These are phyloP conservation scores for Parotocinclus haroldoi DNA, from an alignment of 2,797 vertebrate species.

Conservation along the genomic window DNA sequence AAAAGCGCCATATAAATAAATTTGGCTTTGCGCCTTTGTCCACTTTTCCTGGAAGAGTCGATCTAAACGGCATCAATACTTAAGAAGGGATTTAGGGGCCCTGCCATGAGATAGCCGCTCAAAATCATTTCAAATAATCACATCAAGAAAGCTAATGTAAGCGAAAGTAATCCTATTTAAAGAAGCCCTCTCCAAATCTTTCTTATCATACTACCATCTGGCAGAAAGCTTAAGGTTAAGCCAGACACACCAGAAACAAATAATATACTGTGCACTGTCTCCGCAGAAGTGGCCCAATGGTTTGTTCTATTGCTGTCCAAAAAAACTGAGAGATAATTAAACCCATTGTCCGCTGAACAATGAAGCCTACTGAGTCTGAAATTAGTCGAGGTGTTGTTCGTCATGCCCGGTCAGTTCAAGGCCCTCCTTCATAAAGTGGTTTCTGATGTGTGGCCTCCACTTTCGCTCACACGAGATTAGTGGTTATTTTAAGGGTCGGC, in stretches of 20 bases:
- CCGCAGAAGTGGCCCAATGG: background rate
- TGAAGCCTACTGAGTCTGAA: constrained; percentile 28
- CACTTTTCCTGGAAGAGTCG: constrained; percentile 63
- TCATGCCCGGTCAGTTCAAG: constrained; percentile 9
- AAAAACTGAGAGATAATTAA: constrained; percentile 28
- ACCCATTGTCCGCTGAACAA: constrained; percentile 31
- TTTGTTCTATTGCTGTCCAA: background rate
- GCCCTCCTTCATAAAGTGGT: constrained; percentile 30
- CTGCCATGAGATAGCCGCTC: constrained; percentile 62
- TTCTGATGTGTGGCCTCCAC: constrained; percentile 38
- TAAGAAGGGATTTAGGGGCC: constrained; percentile 67
- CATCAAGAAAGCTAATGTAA: constrained; percentile 72
- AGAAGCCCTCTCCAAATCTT: constrained; percentile 68
- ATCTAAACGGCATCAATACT: constrained; percentile 71
- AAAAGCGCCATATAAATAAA: too few species aligned
- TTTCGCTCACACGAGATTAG: constrained; percentile 44
- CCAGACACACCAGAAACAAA: constrained; percentile 11
- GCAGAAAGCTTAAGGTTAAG: constrained; percentile 63
- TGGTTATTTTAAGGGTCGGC: constrained; percentile 43
- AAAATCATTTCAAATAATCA: constrained; percentile 71
- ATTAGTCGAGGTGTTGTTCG: constrained; percentile 15
- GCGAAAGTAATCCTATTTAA: constrained; percentile 78
- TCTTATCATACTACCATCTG: constrained; percentile 73
- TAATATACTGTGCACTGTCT: background rate
- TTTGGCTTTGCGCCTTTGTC: constrained; percentile 39